phyloP scores from a whole-genome alignment of 2,888 invertebrate species.

The Hyles lineata region DNA sequence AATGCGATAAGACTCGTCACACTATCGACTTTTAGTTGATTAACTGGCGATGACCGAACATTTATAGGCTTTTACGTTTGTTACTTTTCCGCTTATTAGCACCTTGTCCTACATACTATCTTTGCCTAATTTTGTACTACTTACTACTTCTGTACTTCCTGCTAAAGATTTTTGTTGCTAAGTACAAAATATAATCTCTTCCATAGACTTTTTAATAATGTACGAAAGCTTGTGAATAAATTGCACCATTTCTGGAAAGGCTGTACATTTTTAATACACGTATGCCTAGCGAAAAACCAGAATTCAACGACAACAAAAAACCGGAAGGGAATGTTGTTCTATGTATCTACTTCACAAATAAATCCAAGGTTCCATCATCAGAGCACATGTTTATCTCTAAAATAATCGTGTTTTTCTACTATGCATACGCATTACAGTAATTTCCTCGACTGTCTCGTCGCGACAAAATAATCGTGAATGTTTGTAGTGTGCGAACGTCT shows the following conservation, averaged over 20 bases:
- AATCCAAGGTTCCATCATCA: neutral
- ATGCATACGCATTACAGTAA: neutral
- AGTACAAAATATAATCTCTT: no score
- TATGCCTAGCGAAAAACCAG: neutral
- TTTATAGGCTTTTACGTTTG: neutral
- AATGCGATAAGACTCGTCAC: constrained; percentile 4
- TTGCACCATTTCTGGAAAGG: no score
- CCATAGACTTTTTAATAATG: no score
- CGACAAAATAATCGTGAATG: neutral
- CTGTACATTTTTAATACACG: no score
- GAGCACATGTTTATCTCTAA: neutral
- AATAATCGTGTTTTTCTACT: neutral
- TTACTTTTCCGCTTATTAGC: neutral
- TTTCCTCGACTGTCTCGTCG: neutral
- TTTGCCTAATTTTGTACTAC: neutral
- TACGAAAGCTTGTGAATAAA: no score
- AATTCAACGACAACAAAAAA: neutral
- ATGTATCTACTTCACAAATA: neutral
- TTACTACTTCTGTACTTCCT: neutral
- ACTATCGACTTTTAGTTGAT: constrained; percentile 18
- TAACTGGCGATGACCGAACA: neutral
- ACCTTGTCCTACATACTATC: neutral
- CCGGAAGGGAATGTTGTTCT: constrained; percentile 3
- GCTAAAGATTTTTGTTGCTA: neutral
- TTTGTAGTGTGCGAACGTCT: neutral